Base-by-base conservation (phyloP, 2,113 vertebrate species). In the Cochlearius cochlearius region DNA sequence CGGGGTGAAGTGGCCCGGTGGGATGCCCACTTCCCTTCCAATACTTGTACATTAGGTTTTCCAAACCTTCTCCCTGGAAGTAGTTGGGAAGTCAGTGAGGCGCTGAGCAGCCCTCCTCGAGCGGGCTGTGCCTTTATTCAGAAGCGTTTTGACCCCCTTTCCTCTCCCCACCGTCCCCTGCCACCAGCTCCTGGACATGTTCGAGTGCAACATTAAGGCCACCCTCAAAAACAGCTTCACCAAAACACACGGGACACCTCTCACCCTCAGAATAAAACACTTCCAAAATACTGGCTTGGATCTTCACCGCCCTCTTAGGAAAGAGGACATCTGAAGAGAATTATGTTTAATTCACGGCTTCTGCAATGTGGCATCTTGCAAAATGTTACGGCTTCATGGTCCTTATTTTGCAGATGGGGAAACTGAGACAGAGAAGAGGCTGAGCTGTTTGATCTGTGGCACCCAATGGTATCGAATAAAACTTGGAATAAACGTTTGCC, bases 181-280 rank as follows among this genome's bases (percentile, higher is more conserved):
- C 72, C 1, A 0, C 15, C 56, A 41, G 11, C 27, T 49, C 27
- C 53, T 21, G 68, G 41, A 14, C 38, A 68, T 12, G 22, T 41
- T 16, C 43, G 11, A 45, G 73, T 6, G 12, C 50, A 30, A 55
- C 38, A 8, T 19, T 18, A 41, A 74, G 38, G 55, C 13, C 43
- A 7, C 3, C 9, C 15, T n/a, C 26, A 18, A 10, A 55, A 50
- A 22, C 1, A 60, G 32, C 39, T 62, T 29, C 60, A 4, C 25
- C 21, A 23, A 27, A 55, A 21, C 0, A 1, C 12, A 0, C 0
- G n/a, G 27, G 52, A 43, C 66, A 9, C 26, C 64, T 41, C 75
- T 64, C 27, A 22, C 18, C 11, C 2, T 21, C 10, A 12, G 13
- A 32, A 9, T 21, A 39, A 74, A 91, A 13, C 22, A 1, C 4